Percentiles rank a stretch among this genome's conserved stretches.
Evolutionary conservation across 2,888 invertebrate species (phyloP).

Genomic region (Colletes collaris): DNA sequence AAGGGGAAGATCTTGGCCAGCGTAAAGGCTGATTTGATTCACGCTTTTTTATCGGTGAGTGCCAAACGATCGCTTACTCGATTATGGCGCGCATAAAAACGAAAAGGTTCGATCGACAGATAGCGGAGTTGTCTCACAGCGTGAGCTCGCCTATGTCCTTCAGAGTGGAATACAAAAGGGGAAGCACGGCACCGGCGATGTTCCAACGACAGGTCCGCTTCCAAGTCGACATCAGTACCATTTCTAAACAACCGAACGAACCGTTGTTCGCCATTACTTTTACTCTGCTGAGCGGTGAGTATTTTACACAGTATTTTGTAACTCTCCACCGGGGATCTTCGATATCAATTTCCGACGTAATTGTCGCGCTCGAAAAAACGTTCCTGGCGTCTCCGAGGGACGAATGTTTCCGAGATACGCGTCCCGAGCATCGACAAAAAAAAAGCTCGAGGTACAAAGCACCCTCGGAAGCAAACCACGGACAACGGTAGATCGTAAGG

Average conservation of each 20-base stretch:
- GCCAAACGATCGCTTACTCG: not conserved
- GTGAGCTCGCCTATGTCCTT: constrained; percentile 99
- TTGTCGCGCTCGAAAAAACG: too few species aligned
- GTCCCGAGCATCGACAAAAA: not conserved
- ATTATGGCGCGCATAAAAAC: too few species aligned
- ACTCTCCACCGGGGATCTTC: too few species aligned
- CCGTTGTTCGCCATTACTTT: constrained; percentile 96
- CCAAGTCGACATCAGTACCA: constrained; percentile 94
- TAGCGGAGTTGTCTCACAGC: constrained; percentile 97
- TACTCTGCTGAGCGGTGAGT: constrained; percentile 94
- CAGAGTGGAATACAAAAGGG: constrained; percentile 98
- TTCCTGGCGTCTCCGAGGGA: too few species aligned
- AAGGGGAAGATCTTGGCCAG: constrained; percentile 98
- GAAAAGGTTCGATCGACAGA: constrained; percentile 83
- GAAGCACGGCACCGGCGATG: constrained; percentile 97
- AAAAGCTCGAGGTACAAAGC: constrained; percentile 22
- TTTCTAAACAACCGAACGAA: constrained; percentile 91
- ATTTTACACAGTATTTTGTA: too few species aligned
- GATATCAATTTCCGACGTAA: too few species aligned
- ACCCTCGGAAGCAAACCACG: not conserved
- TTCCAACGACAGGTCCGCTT: constrained; percentile 98
- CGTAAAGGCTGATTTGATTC: constrained; percentile 98
- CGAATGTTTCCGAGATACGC: too few species aligned
- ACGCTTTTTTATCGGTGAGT: constrained; percentile 98
- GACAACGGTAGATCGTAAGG: constrained; percentile 34